Evolutionary conservation across 2,888 invertebrate genomes (phyloP).

Genomic region (Epinotia demarniana): DNA sequence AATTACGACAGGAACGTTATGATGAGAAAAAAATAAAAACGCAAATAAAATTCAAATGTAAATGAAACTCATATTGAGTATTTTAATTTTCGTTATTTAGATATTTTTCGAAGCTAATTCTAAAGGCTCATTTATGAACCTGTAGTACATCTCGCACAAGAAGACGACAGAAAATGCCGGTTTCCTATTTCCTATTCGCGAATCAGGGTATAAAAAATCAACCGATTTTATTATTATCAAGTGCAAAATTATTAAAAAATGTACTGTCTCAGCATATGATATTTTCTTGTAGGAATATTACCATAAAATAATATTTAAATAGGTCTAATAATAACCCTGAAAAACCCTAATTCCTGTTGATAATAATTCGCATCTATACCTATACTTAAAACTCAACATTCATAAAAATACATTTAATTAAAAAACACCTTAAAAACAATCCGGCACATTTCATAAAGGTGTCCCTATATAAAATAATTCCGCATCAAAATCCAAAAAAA

Average conservation of each 20-base stretch:
- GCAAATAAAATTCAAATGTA: neutral
- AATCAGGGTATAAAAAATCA: neutral
- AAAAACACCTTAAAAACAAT: no score
- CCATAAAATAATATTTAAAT: neutral
- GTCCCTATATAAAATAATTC: neutral
- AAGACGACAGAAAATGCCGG: slow-evolving; percentile 16
- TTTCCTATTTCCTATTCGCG: neutral
- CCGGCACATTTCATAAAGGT: neutral
- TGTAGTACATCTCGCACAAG: neutral
- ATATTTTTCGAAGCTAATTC: neutral
- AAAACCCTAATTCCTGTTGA: neutral
- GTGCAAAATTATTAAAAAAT: neutral
- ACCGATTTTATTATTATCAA: neutral
- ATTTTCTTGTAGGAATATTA: neutral
- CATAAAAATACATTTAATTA: neutral
- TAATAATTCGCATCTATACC: neutral
- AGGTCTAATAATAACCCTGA: neutral
- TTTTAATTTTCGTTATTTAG: neutral
- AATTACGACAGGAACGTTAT: neutral
- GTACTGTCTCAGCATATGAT: neutral
- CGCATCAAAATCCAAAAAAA: neutral
- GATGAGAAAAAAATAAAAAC: neutral
- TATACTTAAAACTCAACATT: neutral
- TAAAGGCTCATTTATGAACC: neutral
- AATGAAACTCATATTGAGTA: neutral